These are phyloP conservation scores for Collichthys lucidus DNA, from an alignment of 2,113 vertebrate species.

Conservation along the genomic window DNA sequence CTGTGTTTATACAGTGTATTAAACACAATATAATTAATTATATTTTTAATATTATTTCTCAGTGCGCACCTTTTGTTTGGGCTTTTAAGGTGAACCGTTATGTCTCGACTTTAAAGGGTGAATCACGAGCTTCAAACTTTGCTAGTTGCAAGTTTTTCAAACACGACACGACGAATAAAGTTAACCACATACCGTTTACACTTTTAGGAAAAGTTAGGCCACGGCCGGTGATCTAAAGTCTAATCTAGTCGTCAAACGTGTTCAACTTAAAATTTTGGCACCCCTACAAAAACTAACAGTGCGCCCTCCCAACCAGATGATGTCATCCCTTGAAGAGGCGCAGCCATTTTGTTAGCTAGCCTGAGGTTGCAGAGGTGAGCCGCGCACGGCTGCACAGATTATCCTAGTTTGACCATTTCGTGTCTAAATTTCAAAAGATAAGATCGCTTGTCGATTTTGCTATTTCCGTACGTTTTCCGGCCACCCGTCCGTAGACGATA, in stretches of 20 bases:
- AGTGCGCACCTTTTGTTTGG: constrained; percentile 49
- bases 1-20: neutral
- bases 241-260: neutral
- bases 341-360: constrained; percentile 87
- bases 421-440: neutral
- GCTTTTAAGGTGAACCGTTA: constrained; percentile 4
- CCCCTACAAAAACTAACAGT: constrained; percentile 39
- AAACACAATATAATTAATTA: too few species aligned
- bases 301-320: constrained; percentile 69
- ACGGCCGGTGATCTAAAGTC: rapidly evolving
- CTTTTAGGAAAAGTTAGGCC: rapidly evolving
- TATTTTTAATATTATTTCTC: neutral
- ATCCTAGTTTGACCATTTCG: constrained; percentile 6
- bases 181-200: rapidly evolving
- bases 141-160: rapidly evolving
- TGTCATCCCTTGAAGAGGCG: constrained; percentile 72
- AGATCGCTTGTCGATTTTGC: neutral
- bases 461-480: rapidly evolving
- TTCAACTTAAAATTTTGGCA: neutral
- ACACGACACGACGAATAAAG: rapidly evolving
- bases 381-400: constrained; percentile 18
- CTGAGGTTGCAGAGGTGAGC: constrained; percentile 67
- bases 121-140: neutral
- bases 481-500: neutral
- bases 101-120: neutral